Evolutionary conservation across 2,797 vertebrate genomes (phyloP).

Genomic region (Allobates femoralis): DNA sequence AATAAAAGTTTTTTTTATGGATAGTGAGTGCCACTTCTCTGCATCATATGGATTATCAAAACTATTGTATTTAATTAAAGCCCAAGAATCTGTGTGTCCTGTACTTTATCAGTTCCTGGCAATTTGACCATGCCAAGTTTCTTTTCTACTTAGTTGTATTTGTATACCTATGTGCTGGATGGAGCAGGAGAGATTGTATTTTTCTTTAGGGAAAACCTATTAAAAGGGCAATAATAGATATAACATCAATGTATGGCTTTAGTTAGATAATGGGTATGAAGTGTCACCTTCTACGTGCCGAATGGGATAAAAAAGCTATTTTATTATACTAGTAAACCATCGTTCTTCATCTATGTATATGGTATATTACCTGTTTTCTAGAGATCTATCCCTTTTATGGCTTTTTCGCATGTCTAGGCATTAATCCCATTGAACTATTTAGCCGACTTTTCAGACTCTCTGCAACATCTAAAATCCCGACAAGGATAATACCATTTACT

Average conservation of each 20-base stretch:
- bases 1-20: too few species aligned
- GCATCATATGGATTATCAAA: too few species aligned
- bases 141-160: too few species aligned
- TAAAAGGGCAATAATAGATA: not conserved
- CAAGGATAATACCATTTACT: conserved; percentile 36
- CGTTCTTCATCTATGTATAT: not conserved
- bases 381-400: not conserved
- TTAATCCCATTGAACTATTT: conserved; percentile 11
- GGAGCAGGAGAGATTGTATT: not conserved
- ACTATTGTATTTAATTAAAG: too few species aligned
- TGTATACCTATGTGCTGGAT: not conserved
- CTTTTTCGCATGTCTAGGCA: not conserved
- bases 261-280: not conserved
- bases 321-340: not conserved
- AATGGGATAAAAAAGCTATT: not conserved
- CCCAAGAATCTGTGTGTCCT: too few species aligned
- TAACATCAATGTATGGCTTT: not conserved
- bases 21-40: too few species aligned
- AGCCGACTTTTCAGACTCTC: conserved; percentile 2
- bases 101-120: too few species aligned
- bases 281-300: not conserved
- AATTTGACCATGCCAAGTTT: too few species aligned
- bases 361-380: not conserved
- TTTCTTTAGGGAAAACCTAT: not conserved
- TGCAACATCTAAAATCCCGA: conserved; percentile 9